Evolutionary conservation across 2,888 invertebrate species (phyloP).

Genomic region (Homarus gammarus): DNA sequence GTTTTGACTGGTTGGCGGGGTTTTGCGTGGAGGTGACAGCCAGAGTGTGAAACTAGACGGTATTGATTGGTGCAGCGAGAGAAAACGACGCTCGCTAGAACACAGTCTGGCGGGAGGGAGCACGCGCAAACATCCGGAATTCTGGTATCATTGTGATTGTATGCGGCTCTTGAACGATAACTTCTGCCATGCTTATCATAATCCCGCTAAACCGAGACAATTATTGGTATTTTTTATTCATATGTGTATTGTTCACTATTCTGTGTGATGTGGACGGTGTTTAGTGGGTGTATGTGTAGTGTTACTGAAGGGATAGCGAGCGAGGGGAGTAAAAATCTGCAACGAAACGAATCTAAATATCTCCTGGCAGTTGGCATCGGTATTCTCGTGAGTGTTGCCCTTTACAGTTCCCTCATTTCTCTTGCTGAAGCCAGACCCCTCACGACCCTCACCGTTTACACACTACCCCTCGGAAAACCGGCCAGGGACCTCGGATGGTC

Average conservation of each 20-base stretch:
- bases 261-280: background rate
- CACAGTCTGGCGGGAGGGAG: constrained; percentile 44
- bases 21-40: background rate
- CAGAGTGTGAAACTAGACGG: background rate
- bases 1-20: background rate
- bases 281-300: too few relatives aligned
- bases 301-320: background rate
- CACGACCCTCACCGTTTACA: constrained; percentile 37
- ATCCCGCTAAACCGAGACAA: too few relatives aligned
- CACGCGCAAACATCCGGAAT: constrained; percentile 67
- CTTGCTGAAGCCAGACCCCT: constrained; percentile 47
- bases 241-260: background rate
- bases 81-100: constrained; percentile 57
- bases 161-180: constrained; percentile 43
- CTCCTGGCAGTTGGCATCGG: background rate
- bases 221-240: too few relatives aligned
- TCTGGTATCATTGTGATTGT: constrained; percentile 56
- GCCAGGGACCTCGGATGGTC: constrained; percentile 22
- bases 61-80: constrained; percentile 54
- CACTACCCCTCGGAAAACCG: constrained; percentile 46
- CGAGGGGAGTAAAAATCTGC: background rate
- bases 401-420: constrained; percentile 49
- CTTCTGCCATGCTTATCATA: background rate
- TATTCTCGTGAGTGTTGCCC: constrained; percentile 52
- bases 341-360: constrained; percentile 43